Evolutionary conservation across 2,797 vertebrate species (phyloP).

Genomic region (Varecia variegata): DNA sequence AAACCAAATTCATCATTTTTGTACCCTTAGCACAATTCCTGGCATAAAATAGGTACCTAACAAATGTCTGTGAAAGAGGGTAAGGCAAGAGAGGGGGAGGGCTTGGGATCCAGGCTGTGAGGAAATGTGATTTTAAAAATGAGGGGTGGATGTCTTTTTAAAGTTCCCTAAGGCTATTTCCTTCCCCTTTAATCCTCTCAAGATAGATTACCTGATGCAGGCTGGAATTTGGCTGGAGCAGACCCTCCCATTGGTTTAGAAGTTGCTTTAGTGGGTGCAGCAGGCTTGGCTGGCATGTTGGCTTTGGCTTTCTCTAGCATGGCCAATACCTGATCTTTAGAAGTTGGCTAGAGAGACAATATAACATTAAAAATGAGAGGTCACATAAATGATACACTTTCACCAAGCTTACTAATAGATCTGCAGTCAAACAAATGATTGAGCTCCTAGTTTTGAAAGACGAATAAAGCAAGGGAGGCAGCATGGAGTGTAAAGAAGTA

Average conservation of each 20-base stretch:
- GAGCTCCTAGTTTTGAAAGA: conserved; percentile 27
- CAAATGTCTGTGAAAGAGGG: background rate
- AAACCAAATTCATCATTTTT: conserved; percentile 29
- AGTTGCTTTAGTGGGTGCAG: conserved; percentile 84
- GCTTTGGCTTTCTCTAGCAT: conserved; percentile 97
- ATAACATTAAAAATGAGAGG: background rate
- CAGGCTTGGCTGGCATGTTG: conserved; percentile 94
- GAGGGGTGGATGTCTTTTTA: background rate
- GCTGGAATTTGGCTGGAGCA: conserved; percentile 83
- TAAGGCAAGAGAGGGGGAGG: background rate
- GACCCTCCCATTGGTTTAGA: conserved; percentile 84
- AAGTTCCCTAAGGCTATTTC: background rate
- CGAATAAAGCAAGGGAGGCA: background rate
- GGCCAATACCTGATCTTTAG: conserved; percentile 94
- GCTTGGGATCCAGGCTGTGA: background rate
- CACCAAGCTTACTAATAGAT: conserved; percentile 19
- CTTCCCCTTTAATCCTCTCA: background rate
- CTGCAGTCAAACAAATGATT: background rate
- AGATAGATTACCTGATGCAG: conserved; percentile 85
- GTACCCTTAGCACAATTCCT: background rate
- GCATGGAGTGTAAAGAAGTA: background rate
- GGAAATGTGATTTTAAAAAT: background rate
- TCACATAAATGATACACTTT: conserved; percentile 12
- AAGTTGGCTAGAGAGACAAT: conserved; percentile 88
- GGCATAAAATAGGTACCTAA: conserved; percentile 17